phyloP scores from a whole-genome alignment of 2,113 vertebrate genomes.

The Entelurus aequoreus region DNA sequence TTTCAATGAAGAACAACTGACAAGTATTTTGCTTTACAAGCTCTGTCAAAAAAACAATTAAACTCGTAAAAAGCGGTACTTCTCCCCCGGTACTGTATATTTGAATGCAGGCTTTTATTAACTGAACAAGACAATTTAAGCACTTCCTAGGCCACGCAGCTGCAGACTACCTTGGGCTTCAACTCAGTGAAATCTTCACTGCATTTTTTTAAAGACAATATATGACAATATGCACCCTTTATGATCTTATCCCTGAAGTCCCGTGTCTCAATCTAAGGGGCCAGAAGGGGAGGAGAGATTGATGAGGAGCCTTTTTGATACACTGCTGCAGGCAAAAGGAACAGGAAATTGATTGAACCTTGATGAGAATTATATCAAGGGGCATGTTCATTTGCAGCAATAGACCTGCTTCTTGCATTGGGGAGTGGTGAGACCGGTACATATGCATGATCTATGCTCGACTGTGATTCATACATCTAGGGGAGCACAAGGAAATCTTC shows the following conservation, averaged over 20 bases:
- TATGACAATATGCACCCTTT: slow-evolving; percentile 12
- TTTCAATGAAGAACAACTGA: too few species aligned
- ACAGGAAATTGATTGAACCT: slow-evolving; percentile 62
- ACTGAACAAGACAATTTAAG: background rate
- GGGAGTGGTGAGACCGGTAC: slow-evolving; percentile 45
- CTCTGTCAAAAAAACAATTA: too few species aligned
- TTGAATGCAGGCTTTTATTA: background rate
- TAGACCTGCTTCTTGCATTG: slow-evolving; percentile 37
- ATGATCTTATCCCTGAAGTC: slow-evolving; percentile 21
- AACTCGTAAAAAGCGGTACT: too few species aligned
- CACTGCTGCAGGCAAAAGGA: slow-evolving; percentile 61
- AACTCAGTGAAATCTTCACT: slow-evolving; percentile 5
- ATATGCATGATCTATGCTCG: slow-evolving; percentile 57
- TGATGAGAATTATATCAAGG: slow-evolving; percentile 69
- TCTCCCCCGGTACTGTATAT: too few species aligned
- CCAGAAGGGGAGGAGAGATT: slow-evolving; percentile 29
- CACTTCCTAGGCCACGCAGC: background rate
- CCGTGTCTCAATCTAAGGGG: slow-evolving; percentile 33
- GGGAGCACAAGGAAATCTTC: slow-evolving; percentile 44
- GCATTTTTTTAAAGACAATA: slow-evolving; percentile 17
- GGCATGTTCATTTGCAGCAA: slow-evolving; percentile 54
- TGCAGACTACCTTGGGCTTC: background rate
- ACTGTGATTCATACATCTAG: slow-evolving; percentile 56
- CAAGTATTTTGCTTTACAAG: too few species aligned
- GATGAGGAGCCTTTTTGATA: slow-evolving; percentile 64